phyloP scores from a whole-genome alignment of 2,888 invertebrate genomes.

The Limulus polyphemus region DNA sequence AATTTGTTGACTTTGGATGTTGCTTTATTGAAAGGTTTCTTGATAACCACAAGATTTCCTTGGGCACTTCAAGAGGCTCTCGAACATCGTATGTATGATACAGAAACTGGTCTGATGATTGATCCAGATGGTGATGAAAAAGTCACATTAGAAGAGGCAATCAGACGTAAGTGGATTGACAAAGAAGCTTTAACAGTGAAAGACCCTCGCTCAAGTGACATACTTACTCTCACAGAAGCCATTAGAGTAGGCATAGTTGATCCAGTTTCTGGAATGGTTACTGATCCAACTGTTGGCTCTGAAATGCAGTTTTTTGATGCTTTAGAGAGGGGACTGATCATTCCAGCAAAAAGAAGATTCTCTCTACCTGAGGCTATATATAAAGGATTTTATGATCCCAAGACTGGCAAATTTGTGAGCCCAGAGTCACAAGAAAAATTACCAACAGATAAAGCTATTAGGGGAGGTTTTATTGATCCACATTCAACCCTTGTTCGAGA shows the following conservation, averaged over 20 bases:
- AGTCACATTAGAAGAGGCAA: slow-evolving; percentile 35
- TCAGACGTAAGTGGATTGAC: slow-evolving; percentile 50
- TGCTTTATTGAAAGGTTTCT: slow-evolving; percentile 21
- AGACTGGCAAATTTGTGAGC: slow-evolving; percentile 66
- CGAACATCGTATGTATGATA: slow-evolving; percentile 64
- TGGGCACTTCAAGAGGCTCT: slow-evolving; percentile 71
- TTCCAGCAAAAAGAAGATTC: slow-evolving; percentile 67
- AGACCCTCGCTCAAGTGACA: slow-evolving; percentile 64
- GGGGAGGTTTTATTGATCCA: slow-evolving; percentile 68
- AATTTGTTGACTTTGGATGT: slow-evolving; percentile 21
- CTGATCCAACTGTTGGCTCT: slow-evolving; percentile 58
- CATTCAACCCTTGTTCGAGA: slow-evolving; percentile 73
- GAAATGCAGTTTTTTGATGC: slow-evolving; percentile 70
- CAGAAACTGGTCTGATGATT: slow-evolving; percentile 53
- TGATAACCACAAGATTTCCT: slow-evolving; percentile 46
- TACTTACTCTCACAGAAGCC: slow-evolving; percentile 65
- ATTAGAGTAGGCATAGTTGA: slow-evolving; percentile 59
- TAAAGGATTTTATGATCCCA: slow-evolving; percentile 76
- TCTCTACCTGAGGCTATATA: slow-evolving; percentile 80
- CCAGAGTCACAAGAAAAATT: slow-evolving; percentile 65
- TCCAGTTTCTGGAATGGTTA: slow-evolving; percentile 61
- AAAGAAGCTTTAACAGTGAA: slow-evolving; percentile 61
- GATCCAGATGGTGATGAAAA: slow-evolving; percentile 50
- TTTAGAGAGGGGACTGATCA: slow-evolving; percentile 62
- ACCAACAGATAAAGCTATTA: slow-evolving; percentile 67